Percentiles rank a stretch among this genome's conserved stretches.
phyloP scores from a whole-genome alignment of 2,797 vertebrate species.

The Vultur gryphus region DNA sequence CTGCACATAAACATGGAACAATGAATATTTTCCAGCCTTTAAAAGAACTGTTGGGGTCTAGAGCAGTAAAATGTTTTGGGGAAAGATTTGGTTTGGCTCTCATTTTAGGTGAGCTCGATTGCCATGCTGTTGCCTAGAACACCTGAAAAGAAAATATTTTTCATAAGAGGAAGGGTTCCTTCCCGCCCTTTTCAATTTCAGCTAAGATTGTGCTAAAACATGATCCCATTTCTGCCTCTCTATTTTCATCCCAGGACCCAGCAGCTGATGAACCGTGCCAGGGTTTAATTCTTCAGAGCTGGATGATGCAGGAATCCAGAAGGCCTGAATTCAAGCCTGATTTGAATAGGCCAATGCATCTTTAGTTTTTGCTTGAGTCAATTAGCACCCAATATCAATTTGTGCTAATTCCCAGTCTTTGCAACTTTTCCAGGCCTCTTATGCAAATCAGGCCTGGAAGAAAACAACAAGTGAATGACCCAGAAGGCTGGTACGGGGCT shows the following conservation, averaged over 20 bases:
- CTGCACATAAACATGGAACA: not conserved
- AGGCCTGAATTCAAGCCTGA: not conserved
- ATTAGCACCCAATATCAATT: not conserved
- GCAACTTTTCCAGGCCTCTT: conserved; percentile 16
- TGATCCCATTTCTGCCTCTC: not conserved
- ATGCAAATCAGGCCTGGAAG: conserved; percentile 30
- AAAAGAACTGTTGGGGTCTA: not conserved
- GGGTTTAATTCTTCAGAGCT: not conserved
- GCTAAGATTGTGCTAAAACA: not conserved
- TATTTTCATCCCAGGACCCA: conserved; percentile 2
- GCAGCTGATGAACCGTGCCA: not conserved
- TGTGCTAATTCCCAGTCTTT: not conserved
- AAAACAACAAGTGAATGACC: conserved; percentile 10
- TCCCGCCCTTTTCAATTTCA: not conserved
- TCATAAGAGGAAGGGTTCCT: not conserved
- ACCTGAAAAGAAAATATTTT: not conserved
- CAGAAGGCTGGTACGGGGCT: not conserved
- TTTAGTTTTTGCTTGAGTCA: conserved; percentile 9
- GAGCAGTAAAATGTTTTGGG: not conserved
- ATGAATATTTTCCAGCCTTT: not conserved
- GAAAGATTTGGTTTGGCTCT: not conserved
- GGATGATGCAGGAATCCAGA: not conserved
- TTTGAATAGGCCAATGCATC: not conserved
- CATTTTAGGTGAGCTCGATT: not conserved
- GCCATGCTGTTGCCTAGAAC: not conserved